Conservation (phyloP, 2,888 invertebrate genomes). For the Autographa pulchrina region DNA sequence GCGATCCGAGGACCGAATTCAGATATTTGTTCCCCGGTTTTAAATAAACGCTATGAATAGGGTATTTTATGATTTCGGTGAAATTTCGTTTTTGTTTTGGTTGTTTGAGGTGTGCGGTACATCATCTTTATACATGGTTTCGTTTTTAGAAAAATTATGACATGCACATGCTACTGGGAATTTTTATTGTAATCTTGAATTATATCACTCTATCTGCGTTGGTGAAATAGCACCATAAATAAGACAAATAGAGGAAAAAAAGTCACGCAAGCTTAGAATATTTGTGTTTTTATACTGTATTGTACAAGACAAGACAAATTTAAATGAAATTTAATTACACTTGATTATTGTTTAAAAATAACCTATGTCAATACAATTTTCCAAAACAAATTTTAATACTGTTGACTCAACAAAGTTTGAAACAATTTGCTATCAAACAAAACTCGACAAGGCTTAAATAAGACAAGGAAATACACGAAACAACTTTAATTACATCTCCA, state of each 20-base stretch:
- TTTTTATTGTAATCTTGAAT: too few species aligned
- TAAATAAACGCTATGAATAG: conserved; percentile 1
- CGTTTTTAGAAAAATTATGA: not conserved
- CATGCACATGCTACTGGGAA: not conserved
- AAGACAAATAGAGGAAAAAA: too few species aligned
- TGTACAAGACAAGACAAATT: too few species aligned
- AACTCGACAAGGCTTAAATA: conserved; percentile 22
- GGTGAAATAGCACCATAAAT: too few species aligned
- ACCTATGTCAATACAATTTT: conserved; percentile 1
- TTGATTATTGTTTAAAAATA: too few species aligned
- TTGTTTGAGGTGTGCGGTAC: not conserved
- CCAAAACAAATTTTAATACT: conserved; percentile 27
- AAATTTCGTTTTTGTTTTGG: not conserved
- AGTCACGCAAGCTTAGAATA: too few species aligned
- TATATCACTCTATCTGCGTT: too few species aligned
- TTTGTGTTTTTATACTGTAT: too few species aligned
- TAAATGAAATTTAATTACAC: too few species aligned
- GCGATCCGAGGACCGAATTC: conserved; percentile 45
- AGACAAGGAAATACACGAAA: conserved; percentile 55
- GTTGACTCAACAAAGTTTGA: conserved; percentile 19
- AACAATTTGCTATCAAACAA: conserved; percentile 37
- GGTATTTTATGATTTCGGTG: conserved; percentile 8
- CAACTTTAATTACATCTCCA: conserved; percentile 67
- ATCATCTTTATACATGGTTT: not conserved
- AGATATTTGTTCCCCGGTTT: conserved; percentile 24